Base-by-base conservation (phyloP, 2,888 invertebrate genomes). In the Rhaphigaster nebulosa region DNA sequence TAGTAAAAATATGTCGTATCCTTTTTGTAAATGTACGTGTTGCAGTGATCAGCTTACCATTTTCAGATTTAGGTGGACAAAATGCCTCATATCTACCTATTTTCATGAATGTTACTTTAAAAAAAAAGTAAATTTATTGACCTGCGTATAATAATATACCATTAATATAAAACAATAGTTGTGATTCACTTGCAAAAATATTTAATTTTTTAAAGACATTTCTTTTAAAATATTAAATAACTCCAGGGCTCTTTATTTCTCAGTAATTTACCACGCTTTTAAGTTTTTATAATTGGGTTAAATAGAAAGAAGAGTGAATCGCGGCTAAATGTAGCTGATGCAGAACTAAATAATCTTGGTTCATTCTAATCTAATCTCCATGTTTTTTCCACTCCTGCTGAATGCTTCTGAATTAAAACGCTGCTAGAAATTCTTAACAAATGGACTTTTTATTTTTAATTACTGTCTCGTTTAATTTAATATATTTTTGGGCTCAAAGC, bases 261-360 rank as follows among this genome's bases (percentile, higher is more conserved):
- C 38, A 20, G 38, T 76, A 76, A 76, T 76, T 34, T 76, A 76
- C 70, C 20, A 38, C 20, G 23, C 34, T 76, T 76, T 76, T 29
- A 76, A 76, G 34, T 38, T 76, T 76, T 76, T 76, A 76, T 76
- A 76, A 76, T 76, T 76, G 12, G 38, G 70, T 76, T 76, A 76
- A 76, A 76, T 34, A 38, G 20, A 76, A 76, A 76, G 70, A 38
- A 38, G 38, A 38, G 70, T 38, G 29, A 65, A n/a, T n/a, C 29
- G 65, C 18, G 34, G 38, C 70, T 76, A 76, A 76, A 76, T 34
- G 70, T 76, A 23, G 70, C 70, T 76, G 70, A 76, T 76, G 70
- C 10, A 34, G 70, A 29, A 1, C 70, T 76, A 76, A 76, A 76
- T 76, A 76, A 76, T 38, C 70, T 76, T 76, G 70, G 20, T 38